Evolutionary conservation across 2,797 vertebrate species (phyloP), one percentile per base, ranked within the genome.

Genomic region (Peromyscus melanophrys): DNA sequence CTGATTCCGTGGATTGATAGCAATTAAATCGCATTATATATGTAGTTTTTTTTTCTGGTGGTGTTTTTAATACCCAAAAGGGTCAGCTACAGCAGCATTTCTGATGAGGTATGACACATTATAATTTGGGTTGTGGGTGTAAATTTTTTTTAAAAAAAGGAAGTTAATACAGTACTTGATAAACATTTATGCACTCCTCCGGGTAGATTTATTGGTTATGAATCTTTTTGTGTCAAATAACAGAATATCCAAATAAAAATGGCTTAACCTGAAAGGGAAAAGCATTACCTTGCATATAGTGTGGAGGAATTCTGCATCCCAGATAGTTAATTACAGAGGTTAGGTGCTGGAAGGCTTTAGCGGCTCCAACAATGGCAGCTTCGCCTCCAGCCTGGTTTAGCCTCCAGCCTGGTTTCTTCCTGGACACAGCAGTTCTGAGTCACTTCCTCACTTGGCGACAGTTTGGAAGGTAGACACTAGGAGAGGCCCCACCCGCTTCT

Each of bases 1-100:
- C 52, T 55, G 52, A 55, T 55, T 55, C 52, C 52, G 52, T 55
- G 52, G 52, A 55, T 55, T 55, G 52, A 16, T 16, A 55, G 52
- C 52, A 16, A 55, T 55, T 55, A 55, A 55, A 55, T 55, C 52
- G 0, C 52, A 55, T 55, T 55, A 55, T 55, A 16, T 16, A 55
- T 55, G 37, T 57, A 23, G 19, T 3, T 31, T 63, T 34, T 43
- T 46, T 82, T 82, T 61, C 78, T 87, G n/a, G 63, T 83, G 46
- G 89, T 82, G 63, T 86, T 89, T 96, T 95, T 88, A 82, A 82
- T 92, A 85, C 88, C 91, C 89, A 40, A 83, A 90, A 94, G 95
- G 25, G 55, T 84, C 83, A 95, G 91, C 31, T 76, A 49, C 6
- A 59, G 83, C 19, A 93, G 29, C 52, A 46, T 92, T 95, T 96